These are phyloP conservation scores for Epirrita christyi DNA, from an alignment of 2,888 invertebrate species.

Conservation along the genomic window DNA sequence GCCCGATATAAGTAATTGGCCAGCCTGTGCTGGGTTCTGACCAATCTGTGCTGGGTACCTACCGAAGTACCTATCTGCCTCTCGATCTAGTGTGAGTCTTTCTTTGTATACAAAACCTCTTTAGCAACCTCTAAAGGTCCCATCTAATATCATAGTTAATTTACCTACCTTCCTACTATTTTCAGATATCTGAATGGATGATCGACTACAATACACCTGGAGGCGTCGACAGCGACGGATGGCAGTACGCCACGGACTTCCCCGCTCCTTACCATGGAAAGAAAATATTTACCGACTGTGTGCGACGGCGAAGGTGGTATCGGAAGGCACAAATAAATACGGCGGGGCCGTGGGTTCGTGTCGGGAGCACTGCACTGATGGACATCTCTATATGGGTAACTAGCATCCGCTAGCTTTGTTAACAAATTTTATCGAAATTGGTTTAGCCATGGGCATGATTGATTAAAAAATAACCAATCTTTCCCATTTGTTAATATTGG, in stretches of 20 bases:
- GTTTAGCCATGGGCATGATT: not conserved
- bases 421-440: not conserved
- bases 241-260: constrained; percentile 98
- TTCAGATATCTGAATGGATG: constrained; percentile 93
- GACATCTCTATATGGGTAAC: constrained; percentile 91
- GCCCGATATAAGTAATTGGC: no score
- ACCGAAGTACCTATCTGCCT: not conserved
- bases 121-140: not conserved
- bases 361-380: constrained; percentile 93
- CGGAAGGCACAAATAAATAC: constrained; percentile 92
- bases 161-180: not conserved
- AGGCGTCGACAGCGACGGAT: constrained; percentile 95
- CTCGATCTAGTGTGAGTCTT: not conserved
- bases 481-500: no score
- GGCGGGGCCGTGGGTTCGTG: constrained; percentile 94
- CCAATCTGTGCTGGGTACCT: no score
- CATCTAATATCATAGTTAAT: not conserved
- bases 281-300: constrained; percentile 95
- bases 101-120: not conserved
- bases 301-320: constrained; percentile 93
- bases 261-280: constrained; percentile 93
- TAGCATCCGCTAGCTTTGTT: not conserved
- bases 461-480: no score
- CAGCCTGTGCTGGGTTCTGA: no score
- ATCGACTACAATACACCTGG: constrained; percentile 96